A percentile compares a stretch with the other conserved stretches of the same genome.
These are phyloP conservation scores for Graptemys geographica DNA, from an alignment of 2,797 vertebrate genomes.

Conservation along the genomic window DNA sequence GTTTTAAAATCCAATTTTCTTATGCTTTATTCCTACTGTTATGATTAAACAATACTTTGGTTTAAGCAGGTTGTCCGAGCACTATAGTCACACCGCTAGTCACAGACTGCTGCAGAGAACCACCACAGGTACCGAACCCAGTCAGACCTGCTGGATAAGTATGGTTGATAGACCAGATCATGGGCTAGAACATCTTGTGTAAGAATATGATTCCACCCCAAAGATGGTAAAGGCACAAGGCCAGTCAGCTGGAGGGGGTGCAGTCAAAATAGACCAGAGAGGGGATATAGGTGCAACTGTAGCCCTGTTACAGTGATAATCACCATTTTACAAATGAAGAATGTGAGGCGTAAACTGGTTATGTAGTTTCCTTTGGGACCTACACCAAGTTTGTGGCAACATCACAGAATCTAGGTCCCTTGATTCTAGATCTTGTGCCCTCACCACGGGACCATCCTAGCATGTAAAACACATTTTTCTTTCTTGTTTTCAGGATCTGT, in stretches of 20 bases:
- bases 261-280: not conserved
- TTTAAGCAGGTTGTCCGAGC: not conserved
- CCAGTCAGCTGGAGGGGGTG: not conserved
- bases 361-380: not conserved
- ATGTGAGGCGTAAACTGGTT: not conserved
- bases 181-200: too few relatives aligned
- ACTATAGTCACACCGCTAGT: not conserved
- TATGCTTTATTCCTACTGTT: too few relatives aligned
- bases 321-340: not conserved
- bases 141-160: too few relatives aligned
- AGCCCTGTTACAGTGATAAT: not conserved
- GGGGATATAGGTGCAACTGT: not conserved
- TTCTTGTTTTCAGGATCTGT: not conserved
- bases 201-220: not conserved
- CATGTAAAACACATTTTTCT: not conserved
- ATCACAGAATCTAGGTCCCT: not conserved
- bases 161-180: not conserved
- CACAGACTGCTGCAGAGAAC: too few relatives aligned
- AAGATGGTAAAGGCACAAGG: not conserved
- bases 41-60: not conserved
- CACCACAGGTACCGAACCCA: too few relatives aligned
- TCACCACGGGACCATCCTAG: not conserved
- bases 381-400: not conserved
- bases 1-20: too few relatives aligned
- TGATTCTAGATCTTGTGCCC: not conserved